Base-by-base conservation (phyloP, 2,888 invertebrate genomes). In the Blera fallax region DNA sequence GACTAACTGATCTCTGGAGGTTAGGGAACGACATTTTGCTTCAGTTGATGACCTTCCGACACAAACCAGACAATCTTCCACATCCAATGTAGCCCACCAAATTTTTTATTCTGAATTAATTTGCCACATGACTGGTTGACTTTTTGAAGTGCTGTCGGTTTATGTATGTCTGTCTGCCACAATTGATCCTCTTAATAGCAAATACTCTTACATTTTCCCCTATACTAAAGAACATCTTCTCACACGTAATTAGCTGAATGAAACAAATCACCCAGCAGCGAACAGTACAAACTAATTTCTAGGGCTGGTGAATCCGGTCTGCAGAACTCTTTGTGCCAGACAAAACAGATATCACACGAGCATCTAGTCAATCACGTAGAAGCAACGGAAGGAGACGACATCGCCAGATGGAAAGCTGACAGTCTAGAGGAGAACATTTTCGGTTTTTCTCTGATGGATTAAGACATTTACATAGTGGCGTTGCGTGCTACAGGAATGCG, bases 201-300 rank as follows among this genome's bases (percentile, higher is more conserved):
- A 62, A 43, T 43, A 37, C 11, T 27, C 27, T 16, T 43, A 27
- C 43, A 16, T 14, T 43, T 7, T 27, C 14, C 60, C 58, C 18
- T n/a, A n/a, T 34, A 21, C n/a, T 29, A 7, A 43, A 34, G 29
- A 24, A 72, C 43, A 11, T 24, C 67, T 50, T 16, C 52, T 62
- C 70, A 62, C 60, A 62, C 45, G 64, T 64, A 79, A 72, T 72
- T 73, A 72, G 72, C 73, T 64, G 64, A 79, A 34, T 64, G 45
- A 72, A 72, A 77, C 77, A 70, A 81, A 77, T 70, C 67, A 69
- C 60, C 60, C 67, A 45, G 58, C 27, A 62, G n/a, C n/a, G n/a
- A n/a, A 52, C 27, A 29, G 58, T 50, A n/a, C 18, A 24, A n/a
- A 3, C 48, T 32, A 34, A 45, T 67, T 64, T 32, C 58, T 58